Evolutionary conservation across 2,888 invertebrate genomes (phyloP), one percentile per base, ranked within the genome.

Genomic region (Caenorhabditis afra): DNA sequence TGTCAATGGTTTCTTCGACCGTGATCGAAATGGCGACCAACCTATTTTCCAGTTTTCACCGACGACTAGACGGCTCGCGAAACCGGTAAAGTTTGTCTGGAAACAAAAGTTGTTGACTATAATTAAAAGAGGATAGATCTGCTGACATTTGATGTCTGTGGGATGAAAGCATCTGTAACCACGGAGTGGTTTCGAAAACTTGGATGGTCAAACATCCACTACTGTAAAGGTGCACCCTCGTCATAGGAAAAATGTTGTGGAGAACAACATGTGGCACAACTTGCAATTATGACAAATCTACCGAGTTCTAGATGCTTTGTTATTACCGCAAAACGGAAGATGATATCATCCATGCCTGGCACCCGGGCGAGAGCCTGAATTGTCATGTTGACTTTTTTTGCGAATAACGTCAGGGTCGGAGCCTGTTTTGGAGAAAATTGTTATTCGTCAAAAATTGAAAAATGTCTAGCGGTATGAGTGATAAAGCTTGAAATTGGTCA

Each of bases 301-400:
- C 4, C 8, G n/a, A 14, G 16, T 23, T 61, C 20, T 35, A 23
- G 44, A 22, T 22, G 37, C 47, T 23, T 47, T 61, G 47, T 62
- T 71, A 49, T 71, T 55, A 41, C 55, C 10, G 20, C 18, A n/a
- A 18, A 44, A 52, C 12, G 37, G 22, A 29, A 37, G 20, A 55
- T 71, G 71, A 71, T 62, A 71, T 71, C 71, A 71, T 29, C 12
- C 14, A 35, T 23, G 55, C 49, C 58, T 29, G 67, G 14, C 44
- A 41, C 35, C n/a, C 44, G 47, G 22, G 41, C 16, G 49, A 62
- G 22, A 49, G 55, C 57, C 71, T 71, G 62, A 71, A 62, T 62
- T 57, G 49, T 55, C 39, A 59, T 45, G 57, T 66, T 66, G 29
- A 49, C 12, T 39, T 16, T 57, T n/a, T 39, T 39, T 41, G 3